Conservation (phyloP, 2,888 invertebrate genomes). For the Anthrax anthrax region DNA sequence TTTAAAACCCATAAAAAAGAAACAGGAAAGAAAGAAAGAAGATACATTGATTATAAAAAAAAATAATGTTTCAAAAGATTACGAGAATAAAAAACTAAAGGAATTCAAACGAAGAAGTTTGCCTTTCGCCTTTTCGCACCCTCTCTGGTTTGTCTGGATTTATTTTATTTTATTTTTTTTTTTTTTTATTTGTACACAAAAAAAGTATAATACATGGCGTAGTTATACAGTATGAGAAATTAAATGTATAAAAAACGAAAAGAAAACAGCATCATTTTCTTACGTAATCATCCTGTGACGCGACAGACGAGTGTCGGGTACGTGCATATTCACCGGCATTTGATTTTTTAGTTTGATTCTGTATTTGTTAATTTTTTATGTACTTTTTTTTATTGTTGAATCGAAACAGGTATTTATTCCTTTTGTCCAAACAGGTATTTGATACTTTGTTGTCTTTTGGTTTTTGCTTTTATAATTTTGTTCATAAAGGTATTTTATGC, state of each 20-base stretch:
- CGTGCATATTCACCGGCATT: not conserved
- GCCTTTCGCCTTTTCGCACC: conserved; percentile 4
- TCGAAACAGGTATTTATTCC: not conserved
- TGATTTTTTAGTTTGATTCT: not conserved
- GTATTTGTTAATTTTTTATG: not conserved
- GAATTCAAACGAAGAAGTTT: not conserved
- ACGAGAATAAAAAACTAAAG: not conserved
- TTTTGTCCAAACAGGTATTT: too few relatives aligned
- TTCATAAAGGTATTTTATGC: too few relatives aligned
- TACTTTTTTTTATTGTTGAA: not conserved
- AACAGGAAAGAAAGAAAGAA: too few relatives aligned
- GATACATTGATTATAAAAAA: too few relatives aligned
- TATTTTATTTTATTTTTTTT: not conserved
- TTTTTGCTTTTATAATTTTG: too few relatives aligned
- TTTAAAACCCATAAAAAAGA: too few relatives aligned
- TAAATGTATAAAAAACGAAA: not conserved
- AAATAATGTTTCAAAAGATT: too few relatives aligned
- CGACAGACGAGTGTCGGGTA: not conserved
- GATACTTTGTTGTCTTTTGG: too few relatives aligned
- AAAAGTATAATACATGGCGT: too few relatives aligned
- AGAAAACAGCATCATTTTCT: not conserved
- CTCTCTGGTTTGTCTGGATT: not conserved
- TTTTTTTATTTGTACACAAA: not conserved
- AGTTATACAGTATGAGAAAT: too few relatives aligned
- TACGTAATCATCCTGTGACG: not conserved